Conservation (phyloP, 1,140 invertebrate genomes). For the Drosophila nigromelanica region DNA sequence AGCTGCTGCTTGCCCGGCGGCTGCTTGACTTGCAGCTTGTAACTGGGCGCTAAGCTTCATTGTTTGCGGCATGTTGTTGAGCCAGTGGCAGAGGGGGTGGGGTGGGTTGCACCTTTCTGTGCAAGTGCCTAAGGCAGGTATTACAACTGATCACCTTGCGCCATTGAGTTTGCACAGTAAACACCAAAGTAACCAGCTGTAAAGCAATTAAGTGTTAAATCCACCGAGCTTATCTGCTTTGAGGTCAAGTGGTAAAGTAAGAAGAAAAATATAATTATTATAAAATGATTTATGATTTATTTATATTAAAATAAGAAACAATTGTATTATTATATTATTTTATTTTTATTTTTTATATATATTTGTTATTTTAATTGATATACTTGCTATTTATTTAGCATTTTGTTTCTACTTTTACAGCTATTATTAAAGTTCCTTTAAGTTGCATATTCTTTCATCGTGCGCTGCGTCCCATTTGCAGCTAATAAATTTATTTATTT, state of each 20-base stretch:
- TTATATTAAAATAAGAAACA: too few relatives aligned
- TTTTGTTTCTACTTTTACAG: neutral
- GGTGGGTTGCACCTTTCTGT: constrained; percentile 13
- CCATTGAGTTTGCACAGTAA: constrained; percentile 23
- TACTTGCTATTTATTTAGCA: too few relatives aligned
- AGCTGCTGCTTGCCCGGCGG: constrained; percentile 43
- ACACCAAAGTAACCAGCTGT: constrained; percentile 23
- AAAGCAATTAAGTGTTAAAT: constrained; percentile 34
- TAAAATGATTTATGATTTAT: too few relatives aligned
- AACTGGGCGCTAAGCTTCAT: constrained; percentile 61
- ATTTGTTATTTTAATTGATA: too few relatives aligned
- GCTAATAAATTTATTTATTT: constrained; percentile 33
- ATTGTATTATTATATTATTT: too few relatives aligned
- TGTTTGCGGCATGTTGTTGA: constrained; percentile 51
- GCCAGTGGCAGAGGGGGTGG: neutral
- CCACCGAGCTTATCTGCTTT: neutral
- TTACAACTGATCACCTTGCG: constrained; percentile 30
- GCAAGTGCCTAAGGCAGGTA: constrained; percentile 30
- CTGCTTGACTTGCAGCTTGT: constrained; percentile 76
- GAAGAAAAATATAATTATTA: too few relatives aligned
- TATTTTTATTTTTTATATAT: too few relatives aligned
- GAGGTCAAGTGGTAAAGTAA: too few relatives aligned
- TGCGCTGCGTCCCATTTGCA: too few relatives aligned
- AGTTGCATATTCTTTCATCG: neutral
- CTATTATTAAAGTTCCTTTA: too few relatives aligned